A percentile compares a stretch with the other conserved stretches of the same genome.
Evolutionary conservation across 2,113 vertebrate genomes (phyloP).

Genomic region (Daphoenositta chrysoptera): DNA sequence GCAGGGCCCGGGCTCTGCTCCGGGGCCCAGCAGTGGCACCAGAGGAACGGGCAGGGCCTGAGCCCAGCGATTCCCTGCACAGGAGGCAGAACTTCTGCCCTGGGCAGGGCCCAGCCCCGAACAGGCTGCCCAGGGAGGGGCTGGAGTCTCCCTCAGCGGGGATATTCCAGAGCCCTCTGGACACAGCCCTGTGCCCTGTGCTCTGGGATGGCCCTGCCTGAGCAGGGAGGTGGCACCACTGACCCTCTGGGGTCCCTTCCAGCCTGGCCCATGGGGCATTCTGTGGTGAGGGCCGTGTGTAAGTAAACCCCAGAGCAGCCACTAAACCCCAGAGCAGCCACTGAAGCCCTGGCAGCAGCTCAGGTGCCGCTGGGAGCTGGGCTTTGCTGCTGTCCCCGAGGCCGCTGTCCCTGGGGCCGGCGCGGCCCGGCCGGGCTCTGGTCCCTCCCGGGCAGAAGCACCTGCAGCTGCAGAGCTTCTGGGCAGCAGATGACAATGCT

Average conservation of each 20-base stretch:
- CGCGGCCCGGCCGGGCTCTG: background rate
- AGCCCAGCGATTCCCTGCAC: background rate
- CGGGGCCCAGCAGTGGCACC: background rate
- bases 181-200: background rate
- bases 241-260: background rate
- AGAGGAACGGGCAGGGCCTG: background rate
- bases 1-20: background rate
- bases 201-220: background rate
- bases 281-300: background rate
- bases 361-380: background rate
- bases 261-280: background rate
- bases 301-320: background rate
- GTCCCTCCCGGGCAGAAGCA: background rate
- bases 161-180: background rate
- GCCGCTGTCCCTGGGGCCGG: no score
- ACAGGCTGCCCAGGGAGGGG: background rate
- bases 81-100: background rate
- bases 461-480: background rate
- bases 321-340: background rate
- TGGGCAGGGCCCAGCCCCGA: background rate
- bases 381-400: background rate
- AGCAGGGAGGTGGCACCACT: background rate
- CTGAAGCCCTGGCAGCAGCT: background rate
- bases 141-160: background rate
- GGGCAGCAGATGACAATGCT: background rate